phyloP scores from a whole-genome alignment of 2,113 vertebrate genomes.

The Tinamus guttatus region DNA sequence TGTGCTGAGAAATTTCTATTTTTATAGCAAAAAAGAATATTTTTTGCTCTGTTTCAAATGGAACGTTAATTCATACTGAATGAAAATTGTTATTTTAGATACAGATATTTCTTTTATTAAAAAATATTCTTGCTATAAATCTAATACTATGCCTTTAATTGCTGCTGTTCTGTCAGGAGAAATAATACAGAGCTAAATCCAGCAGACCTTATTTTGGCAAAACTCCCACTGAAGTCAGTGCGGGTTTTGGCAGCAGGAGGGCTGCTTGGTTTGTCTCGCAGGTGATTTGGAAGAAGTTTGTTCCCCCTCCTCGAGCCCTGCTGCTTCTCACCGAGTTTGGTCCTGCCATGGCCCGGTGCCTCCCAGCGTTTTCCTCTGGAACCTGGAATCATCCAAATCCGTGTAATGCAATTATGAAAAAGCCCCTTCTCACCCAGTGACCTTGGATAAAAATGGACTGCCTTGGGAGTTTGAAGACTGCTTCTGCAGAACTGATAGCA shows the following conservation, averaged over 20 bases:
- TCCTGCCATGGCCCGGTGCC: fast-evolving
- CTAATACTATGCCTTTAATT: constrained; percentile 58
- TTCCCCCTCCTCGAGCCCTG: background rate
- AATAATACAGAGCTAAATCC: constrained; percentile 54
- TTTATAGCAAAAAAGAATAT: background rate
- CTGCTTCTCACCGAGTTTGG: background rate
- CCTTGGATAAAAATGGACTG: background rate
- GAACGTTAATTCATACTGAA: background rate
- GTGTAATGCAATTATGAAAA: background rate
- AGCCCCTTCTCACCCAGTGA: constrained; percentile 9
- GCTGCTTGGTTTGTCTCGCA: constrained; percentile 14
- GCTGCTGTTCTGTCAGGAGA: constrained; percentile 7
- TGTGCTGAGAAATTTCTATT: background rate
- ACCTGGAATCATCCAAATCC: background rate
- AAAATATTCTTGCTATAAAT: background rate
- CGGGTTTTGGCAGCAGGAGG: constrained; percentile 18
- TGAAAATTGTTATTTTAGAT: background rate
- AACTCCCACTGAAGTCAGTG: constrained; percentile 46
- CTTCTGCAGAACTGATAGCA: background rate
- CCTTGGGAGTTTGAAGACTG: background rate
- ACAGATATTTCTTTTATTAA: background rate
- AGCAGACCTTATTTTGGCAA: constrained; percentile 61
- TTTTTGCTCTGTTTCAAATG: background rate
- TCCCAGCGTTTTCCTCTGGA: background rate
- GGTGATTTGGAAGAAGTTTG: background rate